Conservation (phyloP, 2,888 invertebrate species). For the Sialis fuliginosa region DNA sequence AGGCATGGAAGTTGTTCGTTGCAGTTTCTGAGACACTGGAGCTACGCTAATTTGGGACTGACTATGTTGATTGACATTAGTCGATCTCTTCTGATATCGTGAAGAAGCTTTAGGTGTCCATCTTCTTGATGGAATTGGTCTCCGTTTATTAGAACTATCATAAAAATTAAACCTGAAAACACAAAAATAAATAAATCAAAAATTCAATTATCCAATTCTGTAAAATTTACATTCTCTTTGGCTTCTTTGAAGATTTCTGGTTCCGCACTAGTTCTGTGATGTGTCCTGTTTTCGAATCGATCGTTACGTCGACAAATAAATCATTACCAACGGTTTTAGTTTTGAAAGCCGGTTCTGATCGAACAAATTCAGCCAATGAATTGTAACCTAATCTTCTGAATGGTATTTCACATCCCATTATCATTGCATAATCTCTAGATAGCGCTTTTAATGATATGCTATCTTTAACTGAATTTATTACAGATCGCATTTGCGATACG, state of each 20-base stretch:
- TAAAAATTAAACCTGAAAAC: too few species aligned
- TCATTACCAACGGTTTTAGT: neutral
- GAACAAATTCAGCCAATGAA: constrained; percentile 33
- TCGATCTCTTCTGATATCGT: too few species aligned
- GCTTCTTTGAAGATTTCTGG: constrained; percentile 26
- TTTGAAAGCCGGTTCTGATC: neutral
- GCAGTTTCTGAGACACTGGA: too few species aligned
- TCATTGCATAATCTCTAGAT: constrained; percentile 34
- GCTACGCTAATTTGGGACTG: too few species aligned
- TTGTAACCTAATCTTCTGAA: constrained; percentile 38
- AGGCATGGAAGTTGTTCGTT: too few species aligned
- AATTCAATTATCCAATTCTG: too few species aligned
- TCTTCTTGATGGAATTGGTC: too few species aligned
- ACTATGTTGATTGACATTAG: too few species aligned
- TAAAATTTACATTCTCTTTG: too few species aligned
- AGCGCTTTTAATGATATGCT: neutral
- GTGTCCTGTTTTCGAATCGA: constrained; percentile 1
- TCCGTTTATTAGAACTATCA: too few species aligned
- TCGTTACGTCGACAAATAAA: neutral
- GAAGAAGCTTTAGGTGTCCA: too few species aligned
- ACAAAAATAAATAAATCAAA: too few species aligned
- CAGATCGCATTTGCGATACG: constrained; percentile 1
- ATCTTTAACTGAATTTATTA: constrained; percentile 1
- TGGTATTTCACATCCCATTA: constrained; percentile 46
- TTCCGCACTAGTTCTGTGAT: constrained; percentile 24